Base-by-base conservation (phyloP, 2,797 vertebrate genomes). In the Rostrhamus sociabilis region DNA sequence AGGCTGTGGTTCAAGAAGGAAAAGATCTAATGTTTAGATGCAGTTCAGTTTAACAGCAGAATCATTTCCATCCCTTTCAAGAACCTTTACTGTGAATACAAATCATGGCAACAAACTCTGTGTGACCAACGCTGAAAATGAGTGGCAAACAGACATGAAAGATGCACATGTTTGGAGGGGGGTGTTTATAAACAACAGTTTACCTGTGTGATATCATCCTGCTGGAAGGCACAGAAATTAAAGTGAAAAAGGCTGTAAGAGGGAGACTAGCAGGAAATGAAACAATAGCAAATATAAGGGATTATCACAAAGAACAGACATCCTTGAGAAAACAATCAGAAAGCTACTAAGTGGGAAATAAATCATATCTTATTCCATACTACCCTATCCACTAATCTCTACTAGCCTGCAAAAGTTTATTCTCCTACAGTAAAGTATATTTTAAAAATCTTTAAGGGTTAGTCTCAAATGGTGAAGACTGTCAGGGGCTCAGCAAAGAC, bases 221-320 rank as follows among this genome's bases (percentile, higher is more conserved):
- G 96, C 95, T 73, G 95, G 96, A 95, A 97, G 74, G 94, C 96
- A 96, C 85, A 92, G 86, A 96, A 96, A 96, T 97, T 96, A 96
- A 97, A 96, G 78, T 96, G 94, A 94, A 91, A 94, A 79, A 97
- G 86, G 93, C 85, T 95, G 94, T 97, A 96, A 96, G 91, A 94
- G 88, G 93, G 63, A 95, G 76, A 95, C 94, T 94, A 90, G 76
- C 88, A 96, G 90, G 88, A 95, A 96, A 86, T 58, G 38, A 95
- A 94, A 95, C 79, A 96, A 93, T 43, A 94, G 87, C 85, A 95
- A 94, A 94, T 90, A 95, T 69, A 94, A 75, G 89, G 93, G 91
- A 81, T 94, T 91, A 96, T 89, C 94, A 86, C 43, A 86, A 95
- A 90, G 85, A 91, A 56, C 68, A 94, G 76, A 68, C 32, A 88